Conservation (phyloP, 2,113 vertebrate species). For the mouse (Mus musculus) region DNA sequence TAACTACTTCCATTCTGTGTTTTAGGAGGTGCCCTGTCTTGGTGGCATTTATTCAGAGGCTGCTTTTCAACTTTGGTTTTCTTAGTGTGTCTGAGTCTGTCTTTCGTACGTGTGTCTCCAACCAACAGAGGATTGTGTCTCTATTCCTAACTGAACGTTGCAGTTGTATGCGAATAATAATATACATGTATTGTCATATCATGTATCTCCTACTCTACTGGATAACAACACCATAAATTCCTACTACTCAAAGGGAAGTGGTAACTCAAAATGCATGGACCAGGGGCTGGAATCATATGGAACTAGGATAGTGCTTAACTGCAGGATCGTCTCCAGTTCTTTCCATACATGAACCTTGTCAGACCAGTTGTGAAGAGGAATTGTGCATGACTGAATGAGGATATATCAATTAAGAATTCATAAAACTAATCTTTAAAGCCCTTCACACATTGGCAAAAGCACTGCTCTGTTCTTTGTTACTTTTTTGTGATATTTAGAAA, state of each 20-base stretch:
- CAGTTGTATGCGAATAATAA: neutral
- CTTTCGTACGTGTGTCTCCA: neutral
- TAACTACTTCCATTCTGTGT: neutral
- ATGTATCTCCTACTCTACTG: neutral
- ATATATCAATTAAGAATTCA: neutral
- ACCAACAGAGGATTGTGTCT: neutral
- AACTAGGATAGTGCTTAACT: neutral
- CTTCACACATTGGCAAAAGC: neutral
- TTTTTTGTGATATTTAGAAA: neutral
- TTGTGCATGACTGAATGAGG: fast-evolving
- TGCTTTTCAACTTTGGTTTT: fast-evolving
- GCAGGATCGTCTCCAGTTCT: neutral
- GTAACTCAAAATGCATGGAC: neutral
- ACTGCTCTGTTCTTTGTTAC: neutral
- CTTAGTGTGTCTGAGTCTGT: neutral
- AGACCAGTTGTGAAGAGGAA: neutral
- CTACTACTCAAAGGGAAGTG: neutral
- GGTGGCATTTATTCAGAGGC: neutral
- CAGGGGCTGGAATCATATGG: neutral
- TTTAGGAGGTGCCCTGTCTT: neutral
- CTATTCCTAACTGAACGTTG: neutral
- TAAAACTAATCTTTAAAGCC: neutral
- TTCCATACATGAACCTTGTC: neutral
- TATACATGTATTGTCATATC: too few species aligned
- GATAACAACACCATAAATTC: neutral